Conservation (phyloP, 1,140 invertebrate genomes). For the Pinna nobilis region DNA sequence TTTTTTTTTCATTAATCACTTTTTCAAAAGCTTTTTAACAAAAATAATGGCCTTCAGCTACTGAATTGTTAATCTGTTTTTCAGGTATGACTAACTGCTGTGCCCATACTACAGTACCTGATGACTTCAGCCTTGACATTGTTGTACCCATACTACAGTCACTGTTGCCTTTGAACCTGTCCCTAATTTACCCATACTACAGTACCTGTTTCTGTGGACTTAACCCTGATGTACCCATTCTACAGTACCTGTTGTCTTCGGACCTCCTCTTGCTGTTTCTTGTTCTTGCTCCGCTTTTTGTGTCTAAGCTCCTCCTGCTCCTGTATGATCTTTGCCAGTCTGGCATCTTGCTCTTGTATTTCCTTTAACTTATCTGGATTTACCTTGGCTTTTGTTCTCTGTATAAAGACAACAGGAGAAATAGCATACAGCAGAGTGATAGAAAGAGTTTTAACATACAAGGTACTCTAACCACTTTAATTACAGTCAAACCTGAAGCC, state of each 20-base stretch:
- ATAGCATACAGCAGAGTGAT: no score
- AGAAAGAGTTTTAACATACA: no score
- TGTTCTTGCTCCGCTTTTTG: conserved; percentile 62
- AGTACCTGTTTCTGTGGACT: conserved; percentile 34
- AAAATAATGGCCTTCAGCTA: no score
- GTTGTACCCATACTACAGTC: conserved; percentile 1
- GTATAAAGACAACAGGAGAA: conserved; percentile 71
- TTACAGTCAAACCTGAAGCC: no score
- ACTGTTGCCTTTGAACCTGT: no score
- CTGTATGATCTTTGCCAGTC: conserved; percentile 91
- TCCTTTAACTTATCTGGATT: conserved; percentile 83
- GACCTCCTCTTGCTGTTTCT: conserved; percentile 54
- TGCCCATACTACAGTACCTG: conserved; percentile 37
- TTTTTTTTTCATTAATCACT: no score
- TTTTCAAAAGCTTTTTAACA: no score
- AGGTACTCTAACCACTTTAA: no score
- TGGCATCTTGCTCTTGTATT: conserved; percentile 93
- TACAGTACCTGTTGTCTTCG: conserved; percentile 37
- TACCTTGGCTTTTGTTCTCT: conserved; percentile 78
- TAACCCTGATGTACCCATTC: background rate
- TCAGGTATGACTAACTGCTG: no score
- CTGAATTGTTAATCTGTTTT: no score
- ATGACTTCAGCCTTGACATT: conserved; percentile 39
- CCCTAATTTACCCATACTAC: conserved; percentile 36
- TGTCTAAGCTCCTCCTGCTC: conserved; percentile 82